Base-by-base conservation (phyloP, 2,797 vertebrate genomes). In the Myoxocephalus aenaeus region DNA sequence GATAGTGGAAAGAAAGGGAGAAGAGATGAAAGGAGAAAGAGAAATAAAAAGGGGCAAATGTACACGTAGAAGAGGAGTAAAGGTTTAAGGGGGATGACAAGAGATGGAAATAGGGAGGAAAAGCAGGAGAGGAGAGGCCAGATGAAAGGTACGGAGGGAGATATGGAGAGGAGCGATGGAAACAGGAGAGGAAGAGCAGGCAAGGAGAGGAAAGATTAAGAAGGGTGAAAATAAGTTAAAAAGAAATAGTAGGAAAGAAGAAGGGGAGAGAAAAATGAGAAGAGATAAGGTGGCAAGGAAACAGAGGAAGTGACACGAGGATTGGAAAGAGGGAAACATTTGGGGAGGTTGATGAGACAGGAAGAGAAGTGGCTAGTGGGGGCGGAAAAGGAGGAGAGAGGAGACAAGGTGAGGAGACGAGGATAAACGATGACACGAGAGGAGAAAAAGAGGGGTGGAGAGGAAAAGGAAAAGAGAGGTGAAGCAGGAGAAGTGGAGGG, bases 401-500 rank as follows among this genome's bases (percentile, higher is more conserved):
- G 65, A 54, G 25, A 27, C 7, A 3, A 40, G 66, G 54, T 5
- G 25, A 40, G 65, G 58, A 29, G 56, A 84, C 15, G 36, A 72
- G 34, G 59, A 73, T 42, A 79, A 66, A 71, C 40, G 14, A 64
- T 61, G 68, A 48, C 25, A 71, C 9, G 50, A 79, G 84, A 74
- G 70, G 79, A 77, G 77, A 70, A 69, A 81, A 73, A 54, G 14
- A 65, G 40, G 14, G 22, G 14, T 71, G 54, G 34, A 81, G 75
- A 84, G 75, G 64, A 79, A 70, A 67, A 78, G 38, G 42, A 51
- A 42, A 59, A 78, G 25, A 78, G 79, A 84, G 42, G 53, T 36
- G 62, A 79, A 53, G 44, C 15, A 58, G 13, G 66, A 65, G 53
- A 70, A 70, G 69, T 83, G 75, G 65, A 92, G 79, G 80, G 83